phyloP scores from a whole-genome alignment of 2,113 vertebrate genomes.

The Brienomyrus brachyistius region DNA sequence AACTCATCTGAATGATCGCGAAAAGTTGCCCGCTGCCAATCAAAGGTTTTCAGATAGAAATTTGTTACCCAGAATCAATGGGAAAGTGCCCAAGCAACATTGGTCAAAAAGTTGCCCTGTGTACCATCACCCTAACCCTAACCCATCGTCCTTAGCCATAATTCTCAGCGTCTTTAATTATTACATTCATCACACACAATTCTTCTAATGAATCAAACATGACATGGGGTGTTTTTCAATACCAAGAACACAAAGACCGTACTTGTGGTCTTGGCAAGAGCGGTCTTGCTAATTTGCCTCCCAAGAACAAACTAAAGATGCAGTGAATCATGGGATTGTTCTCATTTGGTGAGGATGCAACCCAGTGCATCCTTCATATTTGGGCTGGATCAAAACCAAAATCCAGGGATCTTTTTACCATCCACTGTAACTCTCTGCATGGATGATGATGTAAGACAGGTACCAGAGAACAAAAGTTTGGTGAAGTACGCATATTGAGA shows the following conservation, averaged over 20 bases:
- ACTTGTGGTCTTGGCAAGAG: no score
- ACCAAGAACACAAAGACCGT: no score
- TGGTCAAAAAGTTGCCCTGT: no score
- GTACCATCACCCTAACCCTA: no score
- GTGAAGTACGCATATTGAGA: background rate
- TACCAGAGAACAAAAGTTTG: background rate
- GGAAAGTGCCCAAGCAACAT: no score
- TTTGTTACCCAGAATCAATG: no score
- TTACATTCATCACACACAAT: background rate
- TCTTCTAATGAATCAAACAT: background rate
- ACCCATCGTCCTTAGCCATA: no score
- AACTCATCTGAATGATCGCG: background rate
- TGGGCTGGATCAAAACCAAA: background rate
- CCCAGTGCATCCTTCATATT: background rate
- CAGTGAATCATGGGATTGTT: background rate
- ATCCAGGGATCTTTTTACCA: background rate
- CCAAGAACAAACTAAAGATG: no score
- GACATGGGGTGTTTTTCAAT: background rate
- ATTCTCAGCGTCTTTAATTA: no score
- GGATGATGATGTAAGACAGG: background rate
- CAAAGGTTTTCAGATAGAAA: no score
- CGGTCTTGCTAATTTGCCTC: no score
- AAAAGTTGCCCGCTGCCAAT: no score
- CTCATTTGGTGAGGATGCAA: background rate
- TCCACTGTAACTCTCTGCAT: background rate